Base-by-base conservation (phyloP, 1,140 invertebrate species). In the Arion vulgaris region DNA sequence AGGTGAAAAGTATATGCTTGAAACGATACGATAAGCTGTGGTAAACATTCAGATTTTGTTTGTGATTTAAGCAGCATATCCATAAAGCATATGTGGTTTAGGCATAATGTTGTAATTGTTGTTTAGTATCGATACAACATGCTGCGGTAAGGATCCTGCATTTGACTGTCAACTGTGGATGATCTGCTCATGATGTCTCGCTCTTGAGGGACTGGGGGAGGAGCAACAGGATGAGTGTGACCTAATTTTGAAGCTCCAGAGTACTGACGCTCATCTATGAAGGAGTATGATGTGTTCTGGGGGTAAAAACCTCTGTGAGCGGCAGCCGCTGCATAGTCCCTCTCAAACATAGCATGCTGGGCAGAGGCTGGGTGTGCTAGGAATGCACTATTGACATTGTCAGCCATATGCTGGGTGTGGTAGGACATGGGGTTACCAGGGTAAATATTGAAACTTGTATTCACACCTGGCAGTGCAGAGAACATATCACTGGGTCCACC, bases 91-190 rank as follows among this genome's bases (percentile, higher is more conserved):
- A n/a, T n/a, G n/a, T n/a, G n/a, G n/a, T n/a, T n/a, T n/a, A n/a
- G n/a, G n/a, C n/a, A n/a, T n/a, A n/a, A n/a, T n/a, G n/a, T n/a
- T n/a, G n/a, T n/a, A n/a, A n/a, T n/a, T n/a, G n/a, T n/a, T n/a
- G 15, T 45, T 41, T 81, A 81, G 49, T 81, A 81, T 34, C 79
- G 91, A 73, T 92, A 92, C n/a, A 92, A 75, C 87, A 92, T 87
- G 19, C 88, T 88, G 66, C 91, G 84, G 77, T 92, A 92, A 7
- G 91, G 89, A 62, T 92, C 91, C 78, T 89, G 90, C 74, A 90
- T 86, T 76, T 89, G 89, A 41, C 81, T 86, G 26, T 89, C 86
- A 32, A 71, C 49, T 13, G 80, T 71, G 23, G 84, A 57, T 34
- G 88, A 86, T 45, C 90, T 78, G 53, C 85, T 86, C 74, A 90